Evolutionary conservation across 2,113 vertebrate species (phyloP).

Genomic region (Dicrurus megarhynchus): DNA sequence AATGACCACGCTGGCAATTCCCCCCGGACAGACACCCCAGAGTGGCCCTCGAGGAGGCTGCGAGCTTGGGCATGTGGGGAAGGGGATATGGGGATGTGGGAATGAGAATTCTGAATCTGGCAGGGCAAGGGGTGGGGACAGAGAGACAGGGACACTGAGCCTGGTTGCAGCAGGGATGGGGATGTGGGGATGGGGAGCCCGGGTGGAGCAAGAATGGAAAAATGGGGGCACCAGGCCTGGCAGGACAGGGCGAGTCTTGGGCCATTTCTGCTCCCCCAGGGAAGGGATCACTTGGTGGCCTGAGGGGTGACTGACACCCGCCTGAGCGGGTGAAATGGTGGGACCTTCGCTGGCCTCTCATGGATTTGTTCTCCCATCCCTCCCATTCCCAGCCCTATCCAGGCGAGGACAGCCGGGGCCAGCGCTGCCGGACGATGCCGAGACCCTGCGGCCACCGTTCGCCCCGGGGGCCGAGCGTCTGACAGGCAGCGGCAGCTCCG

Average conservation of each 20-base stretch:
- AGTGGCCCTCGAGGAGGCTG: background rate
- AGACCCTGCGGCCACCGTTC: accelerated
- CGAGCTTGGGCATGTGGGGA: background rate
- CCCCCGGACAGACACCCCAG: background rate
- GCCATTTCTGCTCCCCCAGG: background rate
- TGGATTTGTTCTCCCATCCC: background rate
- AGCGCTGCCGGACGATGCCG: accelerated
- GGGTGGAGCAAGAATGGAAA: background rate
- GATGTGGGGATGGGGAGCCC: background rate
- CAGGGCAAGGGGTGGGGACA: background rate
- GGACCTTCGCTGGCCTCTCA: accelerated
- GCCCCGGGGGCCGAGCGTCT: background rate
- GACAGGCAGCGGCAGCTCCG: background rate
- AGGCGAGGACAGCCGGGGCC: background rate
- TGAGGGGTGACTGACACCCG: background rate
- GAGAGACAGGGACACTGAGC: background rate
- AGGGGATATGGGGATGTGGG: background rate
- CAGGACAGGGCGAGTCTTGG: background rate
- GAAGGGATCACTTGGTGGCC: background rate
- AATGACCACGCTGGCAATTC: background rate
- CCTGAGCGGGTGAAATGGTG: accelerated
- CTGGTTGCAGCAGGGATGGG: background rate
- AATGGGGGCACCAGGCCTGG: background rate
- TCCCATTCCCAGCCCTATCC: background rate
- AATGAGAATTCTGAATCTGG: background rate